These are phyloP conservation scores for Numenius phaeopus DNA, from an alignment of 2,797 vertebrate genomes.

Conservation along the genomic window DNA sequence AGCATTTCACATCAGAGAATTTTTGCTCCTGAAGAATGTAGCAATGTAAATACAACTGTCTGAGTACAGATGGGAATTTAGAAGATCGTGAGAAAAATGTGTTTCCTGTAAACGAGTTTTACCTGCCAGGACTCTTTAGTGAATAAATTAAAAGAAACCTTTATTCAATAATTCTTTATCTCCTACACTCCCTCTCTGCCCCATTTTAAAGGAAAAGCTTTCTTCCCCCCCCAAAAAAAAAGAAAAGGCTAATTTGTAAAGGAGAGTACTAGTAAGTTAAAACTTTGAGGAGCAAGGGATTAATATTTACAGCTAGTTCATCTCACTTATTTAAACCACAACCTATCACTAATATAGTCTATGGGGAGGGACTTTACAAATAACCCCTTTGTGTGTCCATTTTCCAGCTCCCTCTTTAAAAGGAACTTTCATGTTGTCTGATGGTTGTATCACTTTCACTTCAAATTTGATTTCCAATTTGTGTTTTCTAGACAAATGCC, in stretches of 20 bases:
- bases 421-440: background rate
- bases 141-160: conserved; percentile 40
- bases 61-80: conserved; percentile 37
- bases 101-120: conserved; percentile 50
- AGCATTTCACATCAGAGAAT: background rate
- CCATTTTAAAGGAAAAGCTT: background rate
- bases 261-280: background rate
- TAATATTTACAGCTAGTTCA: background rate
- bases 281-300: background rate
- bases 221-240: background rate
- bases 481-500: background rate
- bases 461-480: background rate
- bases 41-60: conserved; percentile 32
- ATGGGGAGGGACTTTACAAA: background rate
- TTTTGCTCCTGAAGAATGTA: conserved; percentile 31
- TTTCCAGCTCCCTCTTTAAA: background rate
- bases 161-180: conserved; percentile 13
- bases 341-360: background rate
- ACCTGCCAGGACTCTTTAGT: conserved; percentile 48
- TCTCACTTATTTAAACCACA: background rate
- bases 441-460: background rate
- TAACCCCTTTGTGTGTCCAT: background rate
- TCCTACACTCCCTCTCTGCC: background rate
- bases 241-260: background rate
- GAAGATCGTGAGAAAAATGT: conserved; percentile 6